Evolutionary conservation across 2,888 invertebrate species (phyloP), one percentile per base, ranked within the genome.

Genomic region (Nomada flava): DNA sequence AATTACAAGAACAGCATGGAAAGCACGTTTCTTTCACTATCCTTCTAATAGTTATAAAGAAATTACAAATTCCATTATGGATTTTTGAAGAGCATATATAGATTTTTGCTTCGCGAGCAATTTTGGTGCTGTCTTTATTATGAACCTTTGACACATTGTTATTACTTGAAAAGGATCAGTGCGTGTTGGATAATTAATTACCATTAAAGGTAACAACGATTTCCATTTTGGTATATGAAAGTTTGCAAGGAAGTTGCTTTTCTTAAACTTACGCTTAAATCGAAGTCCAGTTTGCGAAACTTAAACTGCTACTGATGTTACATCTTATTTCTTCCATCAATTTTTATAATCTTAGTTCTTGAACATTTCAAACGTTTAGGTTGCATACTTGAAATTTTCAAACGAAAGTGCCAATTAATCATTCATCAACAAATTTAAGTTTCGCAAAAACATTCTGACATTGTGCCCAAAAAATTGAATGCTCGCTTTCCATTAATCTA

Each of bases 1-100:
- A 60, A 3, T 18, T 52, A 26, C n/a, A 7, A 4, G 29, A 64
- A 55, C 52, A 50, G 20, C 29, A 36, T 57, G 55, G 10, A 44
- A 64, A 26, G 55, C 18, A 44, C 9, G 10, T 26, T 3, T 26
- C 15, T 3, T 29, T 47, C n/a, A 4, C 47, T 57, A 53, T 11
- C 18, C n/a, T 64, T 20, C 26, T 53, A 26, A 15, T 15, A 55
- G 20, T 73, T 55, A 55, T 47, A 64, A 57, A 65, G 13, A 64
- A 20, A 64, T 57, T 44, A 55, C 42, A n/a, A 55, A 55, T 73
- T 44, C 23, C 29, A 73, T 15, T 10, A 23, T 55, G 26, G 13
- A 42, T n/a, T 42, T 10, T 52, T n/a, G 42, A 63, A 42, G 42
- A 55, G n/a, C 47, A 26, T 13, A 13, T 67, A 44, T 55, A 55